A percentile compares a stretch with the other conserved stretches of the same genome.
Evolutionary conservation across 2,888 invertebrate species (phyloP).

Genomic region (Zele albiditarsus): DNA sequence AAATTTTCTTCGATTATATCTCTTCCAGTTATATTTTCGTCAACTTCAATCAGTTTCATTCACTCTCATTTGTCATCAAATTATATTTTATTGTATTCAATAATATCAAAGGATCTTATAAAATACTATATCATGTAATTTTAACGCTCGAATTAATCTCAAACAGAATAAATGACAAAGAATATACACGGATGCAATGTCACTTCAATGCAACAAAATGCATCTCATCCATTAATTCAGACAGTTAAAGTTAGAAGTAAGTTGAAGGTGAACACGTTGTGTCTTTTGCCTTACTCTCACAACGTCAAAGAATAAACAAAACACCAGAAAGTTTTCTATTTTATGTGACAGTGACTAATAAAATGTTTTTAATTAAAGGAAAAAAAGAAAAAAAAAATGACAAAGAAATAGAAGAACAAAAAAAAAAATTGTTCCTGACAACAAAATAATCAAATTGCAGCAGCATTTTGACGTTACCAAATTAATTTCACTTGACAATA

Average conservation of each 20-base stretch:
- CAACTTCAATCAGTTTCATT: too few relatives aligned
- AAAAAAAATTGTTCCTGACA: slow-evolving; percentile 16
- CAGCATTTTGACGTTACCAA: not conserved
- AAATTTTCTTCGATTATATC: too few relatives aligned
- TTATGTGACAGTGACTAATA: slow-evolving; percentile 8
- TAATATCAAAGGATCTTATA: not conserved
- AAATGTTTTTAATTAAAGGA: not conserved
- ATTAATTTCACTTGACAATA: slow-evolving; percentile 23
- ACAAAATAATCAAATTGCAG: not conserved
- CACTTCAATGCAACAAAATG: slow-evolving; percentile 49
- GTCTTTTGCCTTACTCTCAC: slow-evolving; percentile 51
- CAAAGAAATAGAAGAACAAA: slow-evolving; percentile 24
- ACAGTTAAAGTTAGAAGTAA: slow-evolving; percentile 51
- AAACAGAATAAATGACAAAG: slow-evolving; percentile 24
- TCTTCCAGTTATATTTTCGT: too few relatives aligned
- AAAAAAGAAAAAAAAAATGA: slow-evolving; percentile 29
- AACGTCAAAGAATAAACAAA: slow-evolving; percentile 54
- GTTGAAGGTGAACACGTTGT: slow-evolving; percentile 54
- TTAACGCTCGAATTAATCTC: slow-evolving; percentile 29
- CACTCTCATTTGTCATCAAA: too few relatives aligned
- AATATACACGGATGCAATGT: slow-evolving; percentile 22
- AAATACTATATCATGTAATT: not conserved
- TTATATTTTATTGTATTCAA: not conserved
- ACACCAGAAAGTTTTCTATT: not conserved
- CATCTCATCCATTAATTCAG: slow-evolving; percentile 59